phyloP scores from a whole-genome alignment of 2,113 vertebrate species.

The Conger conger region DNA sequence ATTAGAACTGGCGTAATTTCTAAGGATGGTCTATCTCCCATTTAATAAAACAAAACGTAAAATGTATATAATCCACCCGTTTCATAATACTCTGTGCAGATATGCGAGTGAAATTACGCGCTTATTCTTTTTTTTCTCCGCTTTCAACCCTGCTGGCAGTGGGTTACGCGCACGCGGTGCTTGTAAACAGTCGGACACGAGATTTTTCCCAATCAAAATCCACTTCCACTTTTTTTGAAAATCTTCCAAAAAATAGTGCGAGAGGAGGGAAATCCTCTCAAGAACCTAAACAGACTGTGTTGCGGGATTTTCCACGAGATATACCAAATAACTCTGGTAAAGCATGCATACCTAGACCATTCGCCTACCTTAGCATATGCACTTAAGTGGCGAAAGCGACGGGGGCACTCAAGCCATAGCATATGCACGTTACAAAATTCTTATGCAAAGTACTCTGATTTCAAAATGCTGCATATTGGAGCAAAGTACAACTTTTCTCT shows the following conservation, averaged over 20 bases:
- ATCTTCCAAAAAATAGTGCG: constrained; percentile 81
- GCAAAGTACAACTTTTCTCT: constrained; percentile 23
- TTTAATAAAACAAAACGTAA: background rate
- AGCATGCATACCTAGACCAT: constrained; percentile 27
- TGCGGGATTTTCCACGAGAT: constrained; percentile 34
- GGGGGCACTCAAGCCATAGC: constrained; percentile 22
- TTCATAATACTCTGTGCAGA: background rate
- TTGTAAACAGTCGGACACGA: constrained; percentile 88
- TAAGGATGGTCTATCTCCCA: background rate
- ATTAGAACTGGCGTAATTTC: background rate
- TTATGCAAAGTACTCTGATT: constrained; percentile 18
- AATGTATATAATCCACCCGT: constrained; percentile 5
- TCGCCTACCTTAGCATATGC: constrained; percentile 46
- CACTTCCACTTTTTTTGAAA: constrained; percentile 80
- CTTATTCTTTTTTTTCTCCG: constrained; percentile 14
- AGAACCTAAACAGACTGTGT: constrained; percentile 47
- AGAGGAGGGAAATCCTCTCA: constrained; percentile 66
- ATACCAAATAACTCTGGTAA: constrained; percentile 16
- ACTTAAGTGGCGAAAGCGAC: constrained; percentile 63
- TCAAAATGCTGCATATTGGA: constrained; percentile 6
- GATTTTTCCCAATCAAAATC: constrained; percentile 87
- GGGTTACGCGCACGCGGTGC: constrained; percentile 79
- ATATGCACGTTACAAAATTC: constrained; percentile 12
- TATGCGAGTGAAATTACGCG: constrained; percentile 2
- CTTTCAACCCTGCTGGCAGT: constrained; percentile 68